Conservation (phyloP, 2,797 vertebrate species). For the Muscicapa comitata region DNA sequence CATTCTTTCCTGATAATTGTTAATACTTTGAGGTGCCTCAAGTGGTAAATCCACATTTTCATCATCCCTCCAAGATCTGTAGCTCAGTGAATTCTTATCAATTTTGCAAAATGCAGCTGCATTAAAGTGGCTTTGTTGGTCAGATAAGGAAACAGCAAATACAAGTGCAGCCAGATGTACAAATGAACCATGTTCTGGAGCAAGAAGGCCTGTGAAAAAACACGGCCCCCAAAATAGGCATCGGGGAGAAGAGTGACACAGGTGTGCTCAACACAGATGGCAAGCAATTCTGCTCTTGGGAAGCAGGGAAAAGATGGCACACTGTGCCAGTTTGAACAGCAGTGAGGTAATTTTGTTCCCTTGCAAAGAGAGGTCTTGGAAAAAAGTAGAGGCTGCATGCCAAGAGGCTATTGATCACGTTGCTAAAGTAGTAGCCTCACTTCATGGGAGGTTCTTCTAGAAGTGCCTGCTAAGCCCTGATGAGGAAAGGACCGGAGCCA, state of each 20-base stretch:
- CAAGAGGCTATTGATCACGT: background rate
- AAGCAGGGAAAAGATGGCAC: background rate
- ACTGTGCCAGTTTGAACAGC: background rate
- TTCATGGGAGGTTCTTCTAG: background rate
- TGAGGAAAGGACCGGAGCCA: background rate
- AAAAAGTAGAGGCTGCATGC: background rate
- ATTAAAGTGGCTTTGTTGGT: background rate
- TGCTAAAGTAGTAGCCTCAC: background rate
- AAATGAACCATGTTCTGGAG: background rate
- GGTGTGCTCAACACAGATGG: background rate
- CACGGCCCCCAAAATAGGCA: rapidly evolving
- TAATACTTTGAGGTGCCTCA: background rate
- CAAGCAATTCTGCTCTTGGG: background rate
- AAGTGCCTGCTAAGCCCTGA: background rate
- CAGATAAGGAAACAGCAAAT: background rate
- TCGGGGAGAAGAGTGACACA: rapidly evolving
- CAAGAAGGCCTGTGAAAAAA: background rate
- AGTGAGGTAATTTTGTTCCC: background rate
- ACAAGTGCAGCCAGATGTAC: background rate
- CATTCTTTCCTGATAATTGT: background rate
- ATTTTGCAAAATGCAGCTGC: background rate
- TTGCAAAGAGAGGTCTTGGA: background rate
- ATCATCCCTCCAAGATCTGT: background rate
- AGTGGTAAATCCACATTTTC: background rate
- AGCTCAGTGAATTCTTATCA: background rate